phyloP scores from a whole-genome alignment of 53 echinoderm and acorn worm genomes.

The Crossaster papposus region DNA sequence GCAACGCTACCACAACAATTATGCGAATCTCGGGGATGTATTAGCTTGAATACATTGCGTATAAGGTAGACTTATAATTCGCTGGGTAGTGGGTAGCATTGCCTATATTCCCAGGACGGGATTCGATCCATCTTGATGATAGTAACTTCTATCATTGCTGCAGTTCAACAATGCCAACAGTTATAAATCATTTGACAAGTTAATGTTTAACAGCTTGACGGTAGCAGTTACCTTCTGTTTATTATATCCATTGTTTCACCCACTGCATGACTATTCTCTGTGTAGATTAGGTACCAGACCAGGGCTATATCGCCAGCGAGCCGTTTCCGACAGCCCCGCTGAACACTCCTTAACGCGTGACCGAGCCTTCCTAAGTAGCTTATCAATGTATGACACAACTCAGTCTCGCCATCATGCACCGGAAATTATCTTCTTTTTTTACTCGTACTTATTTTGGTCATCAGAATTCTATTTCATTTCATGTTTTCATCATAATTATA shows the following conservation, averaged over 20 bases:
- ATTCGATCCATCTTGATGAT: neutral
- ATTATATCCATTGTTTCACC: neutral
- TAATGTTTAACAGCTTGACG: too few relatives aligned
- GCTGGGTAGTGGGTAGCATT: too few relatives aligned
- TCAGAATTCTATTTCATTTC: neutral
- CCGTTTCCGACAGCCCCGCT: slow-evolving; percentile 7
- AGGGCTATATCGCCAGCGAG: neutral
- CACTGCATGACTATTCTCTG: neutral
- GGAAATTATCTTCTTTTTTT: neutral
- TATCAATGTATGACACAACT: neutral
- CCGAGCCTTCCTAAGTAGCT: neutral
- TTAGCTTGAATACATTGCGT: too few relatives aligned
- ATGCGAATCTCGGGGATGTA: too few relatives aligned
- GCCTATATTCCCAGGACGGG: neutral
- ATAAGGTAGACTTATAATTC: too few relatives aligned
- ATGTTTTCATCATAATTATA: too few relatives aligned
- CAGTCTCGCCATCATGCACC: neutral
- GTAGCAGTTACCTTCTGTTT: neutral
- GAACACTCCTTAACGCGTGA: neutral
- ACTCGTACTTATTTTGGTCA: neutral
- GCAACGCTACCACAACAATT: too few relatives aligned
- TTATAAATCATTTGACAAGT: too few relatives aligned
- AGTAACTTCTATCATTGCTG: neutral
- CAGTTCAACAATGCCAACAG: too few relatives aligned
- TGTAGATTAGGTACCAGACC: neutral